Base-by-base conservation (phyloP, 2,888 invertebrate species). In the Miltochrista miniata region DNA sequence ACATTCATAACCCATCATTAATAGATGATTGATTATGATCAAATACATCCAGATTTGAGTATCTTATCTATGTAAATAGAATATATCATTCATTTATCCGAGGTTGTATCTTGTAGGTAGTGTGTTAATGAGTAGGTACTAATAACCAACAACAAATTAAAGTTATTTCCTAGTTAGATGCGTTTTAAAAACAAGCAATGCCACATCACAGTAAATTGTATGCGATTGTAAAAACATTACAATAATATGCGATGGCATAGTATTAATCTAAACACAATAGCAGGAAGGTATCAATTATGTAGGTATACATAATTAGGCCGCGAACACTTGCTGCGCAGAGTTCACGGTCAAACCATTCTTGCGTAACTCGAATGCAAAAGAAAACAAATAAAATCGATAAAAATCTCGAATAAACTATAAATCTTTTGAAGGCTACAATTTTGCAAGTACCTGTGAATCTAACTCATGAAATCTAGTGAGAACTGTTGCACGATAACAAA, bases 271-370 rank as follows among this genome's bases (percentile, higher is more conserved):
- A 56, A 67, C 51, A 82, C 82, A 84, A 83, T 81, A 60, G 72
- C 64, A 69, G 81, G 82, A 83, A 84, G 73, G 55, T 52, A 52
- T 54, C 59, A 77, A 82, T 83, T 83, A 81, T 65, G 63, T 61
- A 66, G 53, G 65, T 69, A 72, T 61, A 65, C 50, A 68, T 68
- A 70, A 72, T 67, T 70, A 70, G 68, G 68, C 61, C 64, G 61
- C 66, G 51, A 59, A 57, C 65, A 70, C 68, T 66, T 58, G 59
- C 57, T 44, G 51, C 47, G 48, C 38, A 43, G 81, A 81, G 85
- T 83, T 87, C 87, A 87, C 64, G 87, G 85, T 61, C 84, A 81
- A 61, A 41, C 51, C 48, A 36, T 51, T 67, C 50, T 72, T 71
- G 70, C 72, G 57, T 64, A 70, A 70, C 61, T 39, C 36, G 29